Evolutionary conservation across 2,113 vertebrate genomes (phyloP), one percentile per base, ranked within the genome.

Genomic region (Sander lucioperca): DNA sequence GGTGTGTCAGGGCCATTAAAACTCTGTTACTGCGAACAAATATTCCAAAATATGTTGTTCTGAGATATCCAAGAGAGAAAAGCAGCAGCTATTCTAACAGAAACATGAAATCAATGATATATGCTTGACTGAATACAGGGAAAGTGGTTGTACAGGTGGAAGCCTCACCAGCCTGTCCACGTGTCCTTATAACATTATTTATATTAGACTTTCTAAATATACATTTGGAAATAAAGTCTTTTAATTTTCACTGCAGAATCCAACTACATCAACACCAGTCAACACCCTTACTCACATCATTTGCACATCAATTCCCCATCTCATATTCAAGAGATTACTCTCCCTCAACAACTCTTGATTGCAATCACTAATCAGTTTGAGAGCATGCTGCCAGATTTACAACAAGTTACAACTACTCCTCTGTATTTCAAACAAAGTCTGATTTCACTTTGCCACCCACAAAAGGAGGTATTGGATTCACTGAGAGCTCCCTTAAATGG

Each of bases 401-500:
- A 19, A 5, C 8, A 53, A 43, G 23, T 70, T 65, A 9, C 39
- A 39, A 43, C 39, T 23, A 4, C 48, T 64, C 39, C 47, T 79
- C 51, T 62, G 59, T 66, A 33, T 68, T 79, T 89, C 68, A 84
- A 23, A n/a, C 10, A 12, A n/a, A 39, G 80, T 16, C 23, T 53
- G 51, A 56, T 58, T 65, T 33, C 18, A 30, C 59, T 83, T 57
- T 33, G 74, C 45, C 68, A 12, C 63, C 59, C 53, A 48, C n/a
- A 23, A 83, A 79, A 84, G 58, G 18, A 90, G 84, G 25, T 75
- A 27, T 85, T 78, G 84, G 79, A 80, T 64, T 80, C 43, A 43
- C n/a, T 25, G 6, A 11, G 25, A 65, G 27, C 19, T 33, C 25
- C 69, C 16, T 64, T 16, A 25, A 47, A 66, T 43, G 23, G 74